These are phyloP conservation scores for Macropis europaea DNA, from an alignment of 2,888 invertebrate genomes.

Conservation along the genomic window DNA sequence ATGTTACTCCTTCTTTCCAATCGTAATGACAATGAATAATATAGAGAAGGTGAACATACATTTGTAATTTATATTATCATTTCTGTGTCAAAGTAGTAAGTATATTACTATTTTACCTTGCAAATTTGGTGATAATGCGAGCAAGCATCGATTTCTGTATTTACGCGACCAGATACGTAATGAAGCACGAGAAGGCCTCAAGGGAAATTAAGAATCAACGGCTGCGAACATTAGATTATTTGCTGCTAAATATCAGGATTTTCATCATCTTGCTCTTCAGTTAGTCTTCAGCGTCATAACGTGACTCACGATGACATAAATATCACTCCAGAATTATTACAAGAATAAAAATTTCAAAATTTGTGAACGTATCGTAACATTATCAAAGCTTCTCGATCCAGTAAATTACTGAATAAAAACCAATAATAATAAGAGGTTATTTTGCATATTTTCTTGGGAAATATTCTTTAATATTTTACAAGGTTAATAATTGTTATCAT, in stretches of 20 bases:
- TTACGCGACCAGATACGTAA: slow-evolving; percentile 38
- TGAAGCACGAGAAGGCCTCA: slow-evolving; percentile 32
- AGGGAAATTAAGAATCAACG: slow-evolving; percentile 50
- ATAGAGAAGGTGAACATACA: too few relatives aligned
- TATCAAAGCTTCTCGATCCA: too few relatives aligned
- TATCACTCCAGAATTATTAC: slow-evolving; percentile 13
- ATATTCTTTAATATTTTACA: too few relatives aligned
- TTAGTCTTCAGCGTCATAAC: background rate
- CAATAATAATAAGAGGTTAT: too few relatives aligned
- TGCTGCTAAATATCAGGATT: slow-evolving; percentile 42
- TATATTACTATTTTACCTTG: background rate
- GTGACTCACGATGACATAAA: slow-evolving; percentile 11
- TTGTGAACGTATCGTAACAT: too few relatives aligned
- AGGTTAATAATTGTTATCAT: too few relatives aligned
- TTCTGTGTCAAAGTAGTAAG: background rate
- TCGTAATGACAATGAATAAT: too few relatives aligned
- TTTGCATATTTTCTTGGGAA: too few relatives aligned
- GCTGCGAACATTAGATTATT: slow-evolving; percentile 49
- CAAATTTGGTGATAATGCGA: background rate
- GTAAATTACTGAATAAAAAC: too few relatives aligned
- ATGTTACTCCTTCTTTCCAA: too few relatives aligned
- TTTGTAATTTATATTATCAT: background rate
- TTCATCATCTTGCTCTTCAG: slow-evolving; percentile 25
- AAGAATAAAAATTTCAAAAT: too few relatives aligned
- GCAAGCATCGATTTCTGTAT: slow-evolving; percentile 36